phyloP scores from a whole-genome alignment of 2,888 invertebrate genomes.

The Oegoconia quadripuncta region DNA sequence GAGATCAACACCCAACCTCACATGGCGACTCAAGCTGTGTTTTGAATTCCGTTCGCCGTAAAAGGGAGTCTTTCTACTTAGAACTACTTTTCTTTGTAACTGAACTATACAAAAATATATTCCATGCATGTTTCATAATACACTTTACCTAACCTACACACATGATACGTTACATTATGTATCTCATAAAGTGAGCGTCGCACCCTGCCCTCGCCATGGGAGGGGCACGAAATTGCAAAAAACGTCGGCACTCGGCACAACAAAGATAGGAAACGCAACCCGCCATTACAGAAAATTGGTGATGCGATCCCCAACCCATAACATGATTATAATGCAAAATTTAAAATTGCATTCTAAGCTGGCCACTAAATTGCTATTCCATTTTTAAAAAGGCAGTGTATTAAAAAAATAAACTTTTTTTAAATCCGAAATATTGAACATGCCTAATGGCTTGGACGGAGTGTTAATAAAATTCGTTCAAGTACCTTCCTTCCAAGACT shows the following conservation, averaged over 20 bases:
- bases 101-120: neutral
- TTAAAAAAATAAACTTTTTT: neutral
- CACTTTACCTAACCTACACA: neutral
- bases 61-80: no score
- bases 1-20: no score
- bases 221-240: conserved; percentile 64
- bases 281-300: conserved; percentile 74
- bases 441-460: neutral
- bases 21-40: no score
- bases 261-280: conserved; percentile 72
- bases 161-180: conserved; percentile 25
- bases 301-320: conserved; percentile 48
- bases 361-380: conserved; percentile 4
- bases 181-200: conserved; percentile 46
- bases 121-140: neutral
- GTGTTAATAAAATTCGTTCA: conserved; percentile 22
- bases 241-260: conserved; percentile 63
- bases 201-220: conserved; percentile 43
- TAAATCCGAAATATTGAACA: neutral
- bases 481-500: conserved; percentile 32
- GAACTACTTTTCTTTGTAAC: no score
- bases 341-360: conserved; percentile 31
- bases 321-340: conserved; percentile 43
- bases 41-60: no score
- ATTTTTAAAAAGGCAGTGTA: neutral